Evolutionary conservation across 2,113 vertebrate species (phyloP), one percentile per base, ranked within the genome.

Genomic region (Paratilapia polleni): DNA sequence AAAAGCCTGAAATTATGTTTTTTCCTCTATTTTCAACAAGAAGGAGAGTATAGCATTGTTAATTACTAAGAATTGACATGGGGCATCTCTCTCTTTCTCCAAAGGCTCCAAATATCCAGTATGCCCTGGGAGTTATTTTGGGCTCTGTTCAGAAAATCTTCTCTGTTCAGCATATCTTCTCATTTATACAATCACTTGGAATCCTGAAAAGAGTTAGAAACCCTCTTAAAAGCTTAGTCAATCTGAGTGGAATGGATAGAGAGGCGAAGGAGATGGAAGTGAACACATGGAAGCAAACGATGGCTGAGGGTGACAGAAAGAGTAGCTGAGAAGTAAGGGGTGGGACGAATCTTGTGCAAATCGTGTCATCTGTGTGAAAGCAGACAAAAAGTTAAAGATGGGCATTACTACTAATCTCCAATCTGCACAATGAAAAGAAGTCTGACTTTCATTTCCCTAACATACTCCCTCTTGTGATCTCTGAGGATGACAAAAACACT

Each of bases 321-420:
- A 80, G 19, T 26, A 70, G 88, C 80, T 58, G 77, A 85, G 41
- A 76, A 85, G 70, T 70, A 86, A 86, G 58, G 36, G 49, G 24
- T 68, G 54, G 76, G 84, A 14, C 58, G 24, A 85, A 85, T 89
- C 87, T 89, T 85, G 91, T 83, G 90, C 80, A 95, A 94, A 94
- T 94, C 81, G 77, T 85, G 90, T 91, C 88, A 94, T 93, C 92
- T 91, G 76, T 85, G 77, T 89, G 87, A 93, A 95, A 93, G 88
- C 79, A 75, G 88, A 89, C 90, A 84, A 85, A 88, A 70, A 90
- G 91, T 90, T 66, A 86, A 91, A 89, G 91, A 93, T 68, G 87
- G 93, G 91, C 82, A 93, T 95, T 95, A 93, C 79, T 34, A 86
- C 92, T 95, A 96, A 96, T 96, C 94, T 95, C 91, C 77, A 80